Base-by-base conservation (phyloP, 2,113 vertebrate species). In the Megatriorchis doriae region DNA sequence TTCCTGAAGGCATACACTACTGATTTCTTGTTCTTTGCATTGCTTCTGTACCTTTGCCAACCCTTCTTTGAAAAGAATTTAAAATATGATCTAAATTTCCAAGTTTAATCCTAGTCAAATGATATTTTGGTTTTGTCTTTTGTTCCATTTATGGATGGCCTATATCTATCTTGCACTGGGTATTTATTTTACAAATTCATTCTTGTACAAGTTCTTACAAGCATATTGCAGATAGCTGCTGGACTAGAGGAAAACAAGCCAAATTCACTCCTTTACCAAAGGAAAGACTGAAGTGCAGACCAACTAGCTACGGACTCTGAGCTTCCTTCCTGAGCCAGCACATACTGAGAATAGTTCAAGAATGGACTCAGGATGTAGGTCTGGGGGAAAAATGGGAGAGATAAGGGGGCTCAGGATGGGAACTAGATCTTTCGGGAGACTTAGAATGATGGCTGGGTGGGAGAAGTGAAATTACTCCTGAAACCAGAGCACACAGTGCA, bases 111-210 rank as follows among this genome's bases (percentile, higher is more conserved):
- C 47, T 56, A 52, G 47, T 55, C 16, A 79, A 86, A 50, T 53
- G 7, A 36, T 26, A 1, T 15, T 73, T 82, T 56, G 10, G 0
- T 85, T 91, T 85, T 82, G 16, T 62, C 22, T 62, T 66, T 91
- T 91, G 59, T 92, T 86, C 50, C n/a, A 4, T 32, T 81, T 74
- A 21, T 16, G 34, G 21, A 47, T 90, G 47, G 22, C 68, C 45
- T 61, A 0, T 70, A 53, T 81, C 48, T 77, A 2, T 83, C 50
- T 81, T 50, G 53, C 61, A 10, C 27, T 63, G 62, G 40, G 73
- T 95, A 77, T 87, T 92, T 94, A 18, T 85, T 90, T 95, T 81
- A 55, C 20, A 66, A 65, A 88, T 96, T 83, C 62, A 61, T 88
- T 80, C 53, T 62, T 58, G 17, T 81, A 45, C 13, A 17, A 75